phyloP scores from a whole-genome alignment of 2,888 invertebrate species.

The Acanthosepion lycidas region DNA sequence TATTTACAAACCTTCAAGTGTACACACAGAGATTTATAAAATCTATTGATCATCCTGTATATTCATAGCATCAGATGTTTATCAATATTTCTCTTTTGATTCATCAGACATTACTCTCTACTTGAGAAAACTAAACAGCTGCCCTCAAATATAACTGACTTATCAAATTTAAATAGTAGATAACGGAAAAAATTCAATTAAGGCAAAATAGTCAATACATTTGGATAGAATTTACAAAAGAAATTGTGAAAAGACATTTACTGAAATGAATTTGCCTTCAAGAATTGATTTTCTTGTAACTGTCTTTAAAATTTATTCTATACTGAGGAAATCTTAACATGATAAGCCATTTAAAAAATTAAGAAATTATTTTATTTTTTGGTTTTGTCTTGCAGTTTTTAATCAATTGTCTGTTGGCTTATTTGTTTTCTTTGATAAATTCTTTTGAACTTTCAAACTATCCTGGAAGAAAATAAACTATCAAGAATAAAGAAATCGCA shows the following conservation, averaged over 20 bases:
- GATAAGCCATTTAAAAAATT: neutral
- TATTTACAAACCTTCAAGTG: too few relatives aligned
- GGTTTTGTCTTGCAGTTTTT: neutral
- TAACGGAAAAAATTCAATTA: neutral
- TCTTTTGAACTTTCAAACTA: neutral
- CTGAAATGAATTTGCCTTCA: neutral
- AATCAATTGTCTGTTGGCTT: neutral
- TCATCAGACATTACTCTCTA: neutral
- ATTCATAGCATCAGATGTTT: neutral
- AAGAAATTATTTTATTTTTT: neutral
- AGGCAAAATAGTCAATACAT: neutral
- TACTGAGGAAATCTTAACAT: neutral
- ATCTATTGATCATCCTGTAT: neutral
- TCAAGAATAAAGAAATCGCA: neutral
- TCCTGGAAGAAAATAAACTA: neutral
- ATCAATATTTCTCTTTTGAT: neutral
- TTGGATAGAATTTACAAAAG: neutral
- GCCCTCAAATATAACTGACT: constrained; percentile 1
- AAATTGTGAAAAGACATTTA: neutral
- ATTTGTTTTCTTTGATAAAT: neutral
- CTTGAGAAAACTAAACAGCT: neutral
- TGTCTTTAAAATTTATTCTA: neutral
- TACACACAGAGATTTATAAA: neutral
- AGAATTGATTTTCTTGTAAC: constrained; percentile 33
- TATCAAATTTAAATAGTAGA: neutral